These are phyloP conservation scores for Microcebus jonahi DNA, from an alignment of 2,113 vertebrate genomes.

Conservation along the genomic window DNA sequence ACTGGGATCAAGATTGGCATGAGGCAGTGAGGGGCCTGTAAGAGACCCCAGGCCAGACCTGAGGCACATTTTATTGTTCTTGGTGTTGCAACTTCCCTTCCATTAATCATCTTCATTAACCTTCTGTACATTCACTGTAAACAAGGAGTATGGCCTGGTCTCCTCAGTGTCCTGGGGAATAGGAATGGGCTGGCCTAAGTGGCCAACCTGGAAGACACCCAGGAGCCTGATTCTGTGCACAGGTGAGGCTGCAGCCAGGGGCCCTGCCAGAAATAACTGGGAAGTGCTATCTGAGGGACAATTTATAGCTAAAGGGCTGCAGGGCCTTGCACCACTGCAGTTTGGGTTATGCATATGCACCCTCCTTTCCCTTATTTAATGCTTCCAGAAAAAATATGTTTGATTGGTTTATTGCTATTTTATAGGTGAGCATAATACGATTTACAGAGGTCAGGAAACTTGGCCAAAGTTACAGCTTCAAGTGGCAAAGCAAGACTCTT, in stretches of 20 bases:
- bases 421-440: not conserved
- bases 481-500: not conserved
- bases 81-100: not conserved
- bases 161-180: not conserved
- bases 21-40: not conserved
- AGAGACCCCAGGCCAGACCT: not conserved
- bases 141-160: not conserved
- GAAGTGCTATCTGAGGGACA: not conserved
- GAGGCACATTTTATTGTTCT: not conserved
- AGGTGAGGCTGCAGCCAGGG: rapidly evolving
- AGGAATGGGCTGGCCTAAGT: too few species aligned
- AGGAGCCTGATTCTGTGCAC: not conserved
- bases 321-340: too few species aligned
- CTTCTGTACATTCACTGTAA: not conserved
- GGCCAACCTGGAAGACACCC: not conserved
- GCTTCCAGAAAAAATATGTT: not conserved
- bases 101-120: not conserved
- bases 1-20: not conserved
- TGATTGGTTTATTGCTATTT: not conserved
- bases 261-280: not conserved
- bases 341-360: too few species aligned
- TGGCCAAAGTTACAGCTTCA: not conserved
- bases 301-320: too few species aligned
- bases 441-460: not conserved
- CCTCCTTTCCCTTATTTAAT: not conserved